These are phyloP conservation scores for Anarsia innoxiella DNA, from an alignment of 2,888 invertebrate genomes.

Conservation along the genomic window DNA sequence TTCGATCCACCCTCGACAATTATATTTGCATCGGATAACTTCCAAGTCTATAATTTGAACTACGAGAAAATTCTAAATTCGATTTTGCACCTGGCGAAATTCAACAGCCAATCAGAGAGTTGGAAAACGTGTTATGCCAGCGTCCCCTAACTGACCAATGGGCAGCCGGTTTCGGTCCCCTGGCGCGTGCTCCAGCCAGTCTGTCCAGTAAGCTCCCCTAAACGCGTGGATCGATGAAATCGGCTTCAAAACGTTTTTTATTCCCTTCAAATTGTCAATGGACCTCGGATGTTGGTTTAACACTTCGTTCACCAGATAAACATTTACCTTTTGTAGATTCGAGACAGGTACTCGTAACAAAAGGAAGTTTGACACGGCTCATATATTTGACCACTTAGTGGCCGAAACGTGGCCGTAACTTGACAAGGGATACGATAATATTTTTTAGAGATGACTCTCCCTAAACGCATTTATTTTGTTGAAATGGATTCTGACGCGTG, in stretches of 20 bases:
- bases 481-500: conserved; percentile 50
- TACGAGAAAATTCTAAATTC: conserved; percentile 1
- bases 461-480: conserved; percentile 45
- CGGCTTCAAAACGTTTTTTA: conserved; percentile 35
- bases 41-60: too few relatives aligned
- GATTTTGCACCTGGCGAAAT: conserved; percentile 51
- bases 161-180: conserved; percentile 51
- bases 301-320: conserved; percentile 51
- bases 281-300: conserved; percentile 62
- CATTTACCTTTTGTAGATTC: conserved; percentile 47
- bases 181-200: conserved; percentile 45
- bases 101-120: conserved; percentile 37
- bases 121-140: conserved; percentile 17
- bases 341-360: conserved; percentile 57
- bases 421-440: conserved; percentile 36
- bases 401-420: conserved; percentile 54
- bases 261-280: conserved; percentile 53
- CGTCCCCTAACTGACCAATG: conserved; percentile 55
- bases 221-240: conserved; percentile 27
- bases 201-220: conserved; percentile 17
- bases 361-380: conserved; percentile 55
- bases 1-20: conserved; percentile 31
- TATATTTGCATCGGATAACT: conserved; percentile 28
- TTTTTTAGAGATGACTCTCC: conserved; percentile 59
- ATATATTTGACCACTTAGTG: conserved; percentile 63